Evolutionary conservation across 2,113 vertebrate genomes (phyloP).

Genomic region (Heterotis niloticus): DNA sequence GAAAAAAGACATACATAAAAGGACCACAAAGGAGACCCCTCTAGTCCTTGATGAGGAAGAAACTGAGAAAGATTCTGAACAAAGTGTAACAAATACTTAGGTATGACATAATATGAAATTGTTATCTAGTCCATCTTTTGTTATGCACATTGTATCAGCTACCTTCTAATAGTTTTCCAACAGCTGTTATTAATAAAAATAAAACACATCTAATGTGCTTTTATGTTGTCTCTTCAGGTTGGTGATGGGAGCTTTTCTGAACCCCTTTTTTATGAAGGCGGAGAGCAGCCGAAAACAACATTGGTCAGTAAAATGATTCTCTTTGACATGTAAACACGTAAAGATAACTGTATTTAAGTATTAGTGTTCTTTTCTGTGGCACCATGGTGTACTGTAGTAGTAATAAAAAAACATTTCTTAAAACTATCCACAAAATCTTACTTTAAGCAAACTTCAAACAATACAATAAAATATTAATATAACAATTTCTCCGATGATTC

Average conservation of each 20-base stretch:
- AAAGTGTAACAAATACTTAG: too few relatives aligned
- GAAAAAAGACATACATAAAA: too few relatives aligned
- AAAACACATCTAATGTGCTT: not conserved
- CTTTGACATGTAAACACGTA: slow-evolving; percentile 9
- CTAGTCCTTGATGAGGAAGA: not conserved
- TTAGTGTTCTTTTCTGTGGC: slow-evolving; percentile 4
- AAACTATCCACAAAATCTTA: slow-evolving; percentile 12
- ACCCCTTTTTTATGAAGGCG: not conserved
- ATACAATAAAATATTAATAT: slow-evolving; percentile 4
- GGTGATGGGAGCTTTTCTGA: slow-evolving; percentile 2
- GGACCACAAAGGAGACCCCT: too few relatives aligned
- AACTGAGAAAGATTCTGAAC: too few relatives aligned
- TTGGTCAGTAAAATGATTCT: slow-evolving; percentile 11
- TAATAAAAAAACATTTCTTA: not conserved
- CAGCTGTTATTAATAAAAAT: slow-evolving; percentile 2
- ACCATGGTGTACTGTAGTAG: not conserved
- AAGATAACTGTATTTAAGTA: slow-evolving; percentile 1
- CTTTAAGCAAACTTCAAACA: too few relatives aligned
- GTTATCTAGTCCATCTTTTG: not conserved
- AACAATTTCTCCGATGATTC: slow-evolving; percentile 1
- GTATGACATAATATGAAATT: slow-evolving; percentile 12
- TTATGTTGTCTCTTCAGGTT: slow-evolving; percentile 5
- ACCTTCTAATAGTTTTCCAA: slow-evolving; percentile 1
- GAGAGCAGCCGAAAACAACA: not conserved
- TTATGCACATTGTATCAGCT: too few relatives aligned